Base-by-base conservation (phyloP, 2,888 invertebrate genomes). In the Gryllus longicercus region DNA sequence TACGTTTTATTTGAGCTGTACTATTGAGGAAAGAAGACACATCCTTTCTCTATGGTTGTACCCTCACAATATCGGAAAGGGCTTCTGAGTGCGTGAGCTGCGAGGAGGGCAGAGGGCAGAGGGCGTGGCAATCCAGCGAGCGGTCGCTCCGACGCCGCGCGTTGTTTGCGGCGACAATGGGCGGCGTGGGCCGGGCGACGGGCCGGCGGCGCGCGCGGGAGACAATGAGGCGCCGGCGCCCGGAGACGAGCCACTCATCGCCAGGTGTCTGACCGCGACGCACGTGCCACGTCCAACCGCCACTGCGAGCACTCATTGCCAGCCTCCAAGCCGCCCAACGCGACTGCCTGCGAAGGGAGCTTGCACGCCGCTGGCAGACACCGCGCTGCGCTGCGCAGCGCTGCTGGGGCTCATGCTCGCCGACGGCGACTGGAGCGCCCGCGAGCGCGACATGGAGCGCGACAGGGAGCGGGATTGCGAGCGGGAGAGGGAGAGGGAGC, bases 221-320 rank as follows among this genome's bases (percentile, higher is more conserved):
- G 63, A 63, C 63, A n/a, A 63, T n/a, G 63, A 63, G 63, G 63
- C 14, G 63, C 16, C 63, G 63, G 14, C 16, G 63, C 16, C n/a
- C n/a, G 63, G 63, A 12, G 16, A n/a, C 16, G 63, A 63, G 63
- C 63, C 63, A n/a, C 63, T 18, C 63, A 63, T 63, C n/a, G 63
- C 63, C n/a, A 63, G 63, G 63, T 63, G 63, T 63, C 63, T 63
- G 63, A 63, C 63, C 63, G 63, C 63, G 63, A 63, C 63, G 63
- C 4, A 63, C 63, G n/a, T n/a, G 16, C 63, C 14, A 63, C 63
- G n/a, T n/a, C 63, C 63, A 63, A 63, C 63, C 63, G 14, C 38
- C 38, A 38, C 38, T 38, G 38, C 38, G 38, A 38, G 38, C 38
- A 8, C 38, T 38, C 38, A 38, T 38, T 38, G 38, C 38, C 3